Conservation (phyloP, 2,113 vertebrate species). For the Pteruthius melanotis region DNA sequence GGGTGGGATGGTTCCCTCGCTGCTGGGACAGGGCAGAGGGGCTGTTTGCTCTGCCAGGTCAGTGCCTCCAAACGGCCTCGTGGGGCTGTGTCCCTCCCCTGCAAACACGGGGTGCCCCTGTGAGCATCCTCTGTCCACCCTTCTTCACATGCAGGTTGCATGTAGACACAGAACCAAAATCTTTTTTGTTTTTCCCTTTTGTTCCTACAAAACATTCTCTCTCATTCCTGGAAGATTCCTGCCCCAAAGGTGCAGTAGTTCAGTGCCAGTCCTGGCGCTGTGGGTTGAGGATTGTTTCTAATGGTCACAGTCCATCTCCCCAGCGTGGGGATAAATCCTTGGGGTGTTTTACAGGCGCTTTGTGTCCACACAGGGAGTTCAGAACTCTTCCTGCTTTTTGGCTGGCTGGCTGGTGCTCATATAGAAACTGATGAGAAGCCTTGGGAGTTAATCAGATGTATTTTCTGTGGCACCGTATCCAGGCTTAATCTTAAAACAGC, state of each 20-base stretch:
- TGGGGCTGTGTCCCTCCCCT: not conserved
- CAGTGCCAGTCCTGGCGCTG: not conserved
- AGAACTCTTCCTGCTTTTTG: not conserved
- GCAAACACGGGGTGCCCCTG: not conserved
- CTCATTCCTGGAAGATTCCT: not conserved
- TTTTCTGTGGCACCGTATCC: not conserved
- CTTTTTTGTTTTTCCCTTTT: not conserved
- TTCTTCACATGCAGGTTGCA: not conserved
- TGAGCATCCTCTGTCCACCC: not conserved
- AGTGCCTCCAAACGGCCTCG: rapidly evolving
- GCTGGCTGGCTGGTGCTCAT: not conserved
- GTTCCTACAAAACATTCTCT: not conserved
- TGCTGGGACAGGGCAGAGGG: not conserved
- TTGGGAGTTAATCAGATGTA: not conserved
- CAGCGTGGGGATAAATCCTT: not conserved
- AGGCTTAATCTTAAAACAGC: not conserved
- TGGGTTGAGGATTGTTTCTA: not conserved
- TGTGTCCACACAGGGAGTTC: not conserved
- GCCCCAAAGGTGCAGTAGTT: not conserved
- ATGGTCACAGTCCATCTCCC: not conserved
- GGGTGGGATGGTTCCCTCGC: rapidly evolving
- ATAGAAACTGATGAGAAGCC: not conserved
- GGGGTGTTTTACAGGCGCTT: not conserved
- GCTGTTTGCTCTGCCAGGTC: not conserved
- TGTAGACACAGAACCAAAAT: rapidly evolving